Evolutionary conservation across 2,888 invertebrate genomes (phyloP), one percentile per base, ranked within the genome.

Genomic region (Zygothrica quintamaculata): DNA sequence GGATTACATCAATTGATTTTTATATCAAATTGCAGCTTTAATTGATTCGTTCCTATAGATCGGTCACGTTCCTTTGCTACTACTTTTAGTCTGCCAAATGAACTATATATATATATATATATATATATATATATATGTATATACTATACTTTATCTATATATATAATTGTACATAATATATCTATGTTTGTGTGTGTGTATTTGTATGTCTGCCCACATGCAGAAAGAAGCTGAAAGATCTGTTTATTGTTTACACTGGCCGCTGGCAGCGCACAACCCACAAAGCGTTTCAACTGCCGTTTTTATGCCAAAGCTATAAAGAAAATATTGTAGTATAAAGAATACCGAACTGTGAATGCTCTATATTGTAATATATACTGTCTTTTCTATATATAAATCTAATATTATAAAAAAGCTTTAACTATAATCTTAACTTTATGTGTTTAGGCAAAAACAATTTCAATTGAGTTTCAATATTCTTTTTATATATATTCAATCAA

Each of bases 231-330:
- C 43, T 43, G 56, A 55, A 76, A 81, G 76, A 73, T 78, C 79
- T 78, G 77, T 78, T 81, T 82, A 78, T 82, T 81, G 82, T 78
- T 78, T 78, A 81, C 79, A 78, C 64, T 73, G 53, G 64, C 42
- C 57, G 55, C 44, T 62, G 39, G 16, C 51, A 52, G n/a, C 18
- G 31, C 36, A 13, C 42, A 22, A 16, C 26, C 39, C 18, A 15
- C 26, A 1, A n/a, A 12, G 3, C 18, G 18, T 22, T 22, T 8
- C 34, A 16, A 31, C 39, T 40, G 33, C 37, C 31, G 34, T 37
- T 57, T 58, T 47, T 44, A 61, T 67, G 69, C 46, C 52, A 58
- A 51, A 59, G 50, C 51, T 15, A 60, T 65, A 58, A 70, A 52
- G 15, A 5, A 33, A 18, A 6, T 6, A 36, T 18, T 22, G 15